Conservation (phyloP, 2,888 invertebrate genomes). For the Leptinotarsa rubiginosa region DNA sequence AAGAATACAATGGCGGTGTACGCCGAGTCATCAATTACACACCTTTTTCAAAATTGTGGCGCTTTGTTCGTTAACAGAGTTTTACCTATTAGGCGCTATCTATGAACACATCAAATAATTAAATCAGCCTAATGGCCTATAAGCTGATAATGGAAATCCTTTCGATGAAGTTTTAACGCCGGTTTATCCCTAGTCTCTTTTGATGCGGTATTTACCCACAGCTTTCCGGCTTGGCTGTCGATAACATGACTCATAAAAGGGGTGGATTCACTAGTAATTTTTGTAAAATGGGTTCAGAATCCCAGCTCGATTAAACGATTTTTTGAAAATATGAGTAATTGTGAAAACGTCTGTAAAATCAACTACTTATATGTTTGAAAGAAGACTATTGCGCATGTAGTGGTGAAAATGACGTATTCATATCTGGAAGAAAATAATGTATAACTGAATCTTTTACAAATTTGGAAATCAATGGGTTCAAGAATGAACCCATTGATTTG, state of each 20-base stretch:
- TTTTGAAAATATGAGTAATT: no score
- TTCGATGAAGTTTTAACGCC: conserved; percentile 41
- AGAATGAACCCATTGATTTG: no score
- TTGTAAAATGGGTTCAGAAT: not conserved
- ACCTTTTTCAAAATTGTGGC: conserved; percentile 54
- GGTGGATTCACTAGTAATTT: not conserved
- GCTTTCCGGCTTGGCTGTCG: not conserved
- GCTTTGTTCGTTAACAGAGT: conserved; percentile 51
- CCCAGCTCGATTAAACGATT: no score
- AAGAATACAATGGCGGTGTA: conserved; percentile 56
- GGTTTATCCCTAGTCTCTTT: conserved; percentile 17
- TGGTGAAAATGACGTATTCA: no score
- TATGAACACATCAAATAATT: conserved; percentile 48
- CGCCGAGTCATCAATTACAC: conserved; percentile 53
- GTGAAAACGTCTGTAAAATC: no score
- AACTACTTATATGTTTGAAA: no score
- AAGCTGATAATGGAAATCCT: conserved; percentile 44
- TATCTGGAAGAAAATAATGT: no score
- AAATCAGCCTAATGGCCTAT: conserved; percentile 49
- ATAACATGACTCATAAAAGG: not conserved
- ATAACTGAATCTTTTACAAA: no score
- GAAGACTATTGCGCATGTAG: no score
- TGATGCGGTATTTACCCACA: conserved; percentile 1
- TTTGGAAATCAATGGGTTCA: no score
- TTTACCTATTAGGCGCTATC: conserved; percentile 36